Percentiles rank a stretch among this genome's conserved stretches.
These are phyloP conservation scores for Enoplosus armatus DNA, from an alignment of 2,797 vertebrate species.

Conservation along the genomic window DNA sequence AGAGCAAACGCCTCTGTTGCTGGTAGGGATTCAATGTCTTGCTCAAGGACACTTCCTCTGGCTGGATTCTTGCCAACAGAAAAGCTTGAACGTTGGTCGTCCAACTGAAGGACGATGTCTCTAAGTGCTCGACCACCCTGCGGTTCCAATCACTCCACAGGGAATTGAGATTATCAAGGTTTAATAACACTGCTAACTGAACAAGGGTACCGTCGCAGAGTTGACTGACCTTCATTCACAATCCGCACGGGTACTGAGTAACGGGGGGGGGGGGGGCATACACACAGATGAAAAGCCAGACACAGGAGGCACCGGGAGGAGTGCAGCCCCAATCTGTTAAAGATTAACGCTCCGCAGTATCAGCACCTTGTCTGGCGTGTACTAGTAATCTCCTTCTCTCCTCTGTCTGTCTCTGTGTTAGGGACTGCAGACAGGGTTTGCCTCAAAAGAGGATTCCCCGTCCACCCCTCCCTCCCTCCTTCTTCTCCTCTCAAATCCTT, in stretches of 20 bases:
- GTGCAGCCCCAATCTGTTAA: constrained; percentile 65
- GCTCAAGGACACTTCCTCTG: constrained; percentile 4
- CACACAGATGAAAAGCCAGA: constrained; percentile 50
- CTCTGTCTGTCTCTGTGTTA: constrained; percentile 55
- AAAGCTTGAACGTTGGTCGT: background rate
- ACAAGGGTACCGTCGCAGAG: constrained; percentile 8
- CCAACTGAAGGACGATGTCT: constrained; percentile 5
- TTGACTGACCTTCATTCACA: constrained; percentile 42
- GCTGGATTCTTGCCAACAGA: background rate
- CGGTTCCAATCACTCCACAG: constrained; percentile 6
- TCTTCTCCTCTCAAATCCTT: constrained; percentile 52
- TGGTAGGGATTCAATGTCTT: background rate
- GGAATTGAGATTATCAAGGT: constrained; percentile 34
- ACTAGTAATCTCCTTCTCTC: constrained; percentile 64
- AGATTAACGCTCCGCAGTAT: constrained; percentile 72
- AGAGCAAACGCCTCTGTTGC: background rate
- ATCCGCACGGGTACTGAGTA: background rate
- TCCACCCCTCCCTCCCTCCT: constrained; percentile 18
- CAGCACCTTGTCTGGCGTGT: constrained; percentile 70
- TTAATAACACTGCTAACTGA: constrained; percentile 31
- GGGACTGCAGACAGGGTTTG: constrained; percentile 50
- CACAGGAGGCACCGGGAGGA: constrained; percentile 21
- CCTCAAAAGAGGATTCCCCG: constrained; percentile 68
- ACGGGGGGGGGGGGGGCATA: background rate
- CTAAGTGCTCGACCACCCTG: background rate